Percentiles rank a stretch among this genome's conserved stretches.
These are phyloP conservation scores for Pristionchus arcanus DNA, from an alignment of 2,888 invertebrate genomes.

Conservation along the genomic window DNA sequence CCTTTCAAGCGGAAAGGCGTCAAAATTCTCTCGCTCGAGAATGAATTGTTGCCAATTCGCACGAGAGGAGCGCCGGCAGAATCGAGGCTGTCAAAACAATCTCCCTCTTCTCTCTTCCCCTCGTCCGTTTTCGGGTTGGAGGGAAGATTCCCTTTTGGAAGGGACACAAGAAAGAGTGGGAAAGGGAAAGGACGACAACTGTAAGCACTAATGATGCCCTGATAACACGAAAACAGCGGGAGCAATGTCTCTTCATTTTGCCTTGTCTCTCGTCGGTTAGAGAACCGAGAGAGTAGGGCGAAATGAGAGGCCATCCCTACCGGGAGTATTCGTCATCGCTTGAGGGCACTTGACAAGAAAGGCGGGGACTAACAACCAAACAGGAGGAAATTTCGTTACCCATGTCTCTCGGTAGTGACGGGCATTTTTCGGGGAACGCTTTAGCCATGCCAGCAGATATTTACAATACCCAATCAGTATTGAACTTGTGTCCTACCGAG, in stretches of 20 bases:
- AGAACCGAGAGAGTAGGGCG: not conserved
- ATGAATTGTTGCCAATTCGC: not conserved
- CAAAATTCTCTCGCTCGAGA: too few species aligned
- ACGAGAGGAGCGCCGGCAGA: not conserved
- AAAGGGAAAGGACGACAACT: not conserved
- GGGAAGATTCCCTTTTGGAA: not conserved
- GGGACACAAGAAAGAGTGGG: not conserved
- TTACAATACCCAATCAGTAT: too few species aligned
- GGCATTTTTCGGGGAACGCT: too few species aligned
- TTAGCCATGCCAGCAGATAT: too few species aligned
- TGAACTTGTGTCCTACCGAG: too few species aligned
- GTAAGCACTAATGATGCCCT: not conserved
- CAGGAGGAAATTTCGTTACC: too few species aligned
- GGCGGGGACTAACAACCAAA: too few species aligned
- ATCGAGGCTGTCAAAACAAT: slow-evolving; percentile 33
- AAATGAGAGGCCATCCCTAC: too few species aligned
- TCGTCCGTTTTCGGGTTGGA: not conserved
- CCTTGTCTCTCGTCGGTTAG: not conserved
- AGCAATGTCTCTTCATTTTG: not conserved
- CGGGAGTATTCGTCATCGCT: not conserved
- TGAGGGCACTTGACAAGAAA: too few species aligned
- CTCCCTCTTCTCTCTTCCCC: not conserved
- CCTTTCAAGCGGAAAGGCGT: too few species aligned
- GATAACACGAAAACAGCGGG: not conserved
- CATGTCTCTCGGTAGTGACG: too few species aligned